phyloP scores from a whole-genome alignment of 2,888 invertebrate species.

The Tanypteryx hageni region DNA sequence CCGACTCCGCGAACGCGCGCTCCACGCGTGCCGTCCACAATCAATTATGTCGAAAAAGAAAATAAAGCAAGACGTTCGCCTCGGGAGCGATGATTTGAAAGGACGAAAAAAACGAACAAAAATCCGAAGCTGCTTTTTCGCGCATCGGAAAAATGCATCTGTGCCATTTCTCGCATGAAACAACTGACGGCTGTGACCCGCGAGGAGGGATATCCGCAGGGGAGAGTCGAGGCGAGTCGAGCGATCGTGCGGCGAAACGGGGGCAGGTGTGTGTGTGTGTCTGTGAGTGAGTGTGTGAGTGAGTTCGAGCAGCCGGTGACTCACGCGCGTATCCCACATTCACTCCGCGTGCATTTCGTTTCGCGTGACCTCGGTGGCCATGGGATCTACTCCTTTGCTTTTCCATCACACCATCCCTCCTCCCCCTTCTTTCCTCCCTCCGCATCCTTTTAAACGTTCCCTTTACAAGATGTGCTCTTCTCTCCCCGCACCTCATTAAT shows the following conservation, averaged over 20 bases:
- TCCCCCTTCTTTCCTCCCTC: neutral
- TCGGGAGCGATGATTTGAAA: too few species aligned
- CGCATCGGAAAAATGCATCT: slow-evolving; percentile 29
- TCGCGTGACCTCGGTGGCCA: slow-evolving; percentile 24
- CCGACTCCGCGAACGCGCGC: too few species aligned
- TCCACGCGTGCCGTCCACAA: too few species aligned
- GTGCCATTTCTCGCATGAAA: slow-evolving; percentile 6
- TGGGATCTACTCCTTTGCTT: neutral
- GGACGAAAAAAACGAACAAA: neutral
- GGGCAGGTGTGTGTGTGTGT: neutral
- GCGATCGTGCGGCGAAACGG: slow-evolving; percentile 19
- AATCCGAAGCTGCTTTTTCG: neutral
- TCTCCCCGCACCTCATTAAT: too few species aligned
- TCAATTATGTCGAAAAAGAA: too few species aligned
- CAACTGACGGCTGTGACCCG: neutral
- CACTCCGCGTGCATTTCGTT: too few species aligned
- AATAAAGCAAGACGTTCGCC: too few species aligned
- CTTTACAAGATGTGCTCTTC: too few species aligned
- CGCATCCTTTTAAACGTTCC: too few species aligned
- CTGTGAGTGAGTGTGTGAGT: neutral
- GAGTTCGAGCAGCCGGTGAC: neutral
- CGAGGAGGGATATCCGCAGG: neutral
- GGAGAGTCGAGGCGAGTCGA: neutral
- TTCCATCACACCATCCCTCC: neutral
- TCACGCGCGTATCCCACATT: too few species aligned